These are phyloP conservation scores for Eupithecia subfuscata DNA, from an alignment of 2,888 invertebrate genomes.

Conservation along the genomic window DNA sequence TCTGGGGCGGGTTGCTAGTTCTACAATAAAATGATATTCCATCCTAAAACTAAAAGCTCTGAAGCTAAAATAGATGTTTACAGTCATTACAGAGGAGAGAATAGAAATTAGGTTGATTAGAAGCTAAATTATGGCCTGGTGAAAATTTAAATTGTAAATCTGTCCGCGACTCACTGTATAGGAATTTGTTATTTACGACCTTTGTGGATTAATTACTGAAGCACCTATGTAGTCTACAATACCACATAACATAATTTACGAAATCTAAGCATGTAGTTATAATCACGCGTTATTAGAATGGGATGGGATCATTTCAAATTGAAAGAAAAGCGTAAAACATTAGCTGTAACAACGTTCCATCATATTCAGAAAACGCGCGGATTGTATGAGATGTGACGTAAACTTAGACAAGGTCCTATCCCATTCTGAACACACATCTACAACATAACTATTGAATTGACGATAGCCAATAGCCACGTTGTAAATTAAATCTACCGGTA, in stretches of 20 bases:
- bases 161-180: constrained; percentile 20
- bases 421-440: background rate
- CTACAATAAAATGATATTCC: background rate
- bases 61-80: constrained; percentile 29
- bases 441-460: background rate
- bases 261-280: background rate
- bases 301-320: background rate
- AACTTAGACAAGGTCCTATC: background rate
- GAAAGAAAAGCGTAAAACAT: background rate
- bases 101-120: constrained; percentile 36
- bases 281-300: too few relatives aligned
- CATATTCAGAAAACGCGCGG: background rate
- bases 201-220: constrained; percentile 25
- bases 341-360: background rate
- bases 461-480: background rate
- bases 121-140: constrained; percentile 28
- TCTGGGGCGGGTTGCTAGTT: background rate
- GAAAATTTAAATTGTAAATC: constrained; percentile 31
- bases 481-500: background rate
- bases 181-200: constrained; percentile 31
- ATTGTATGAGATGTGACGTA: background rate
- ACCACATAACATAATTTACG: background rate
- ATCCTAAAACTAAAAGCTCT: constrained; percentile 15
- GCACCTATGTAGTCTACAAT: background rate
- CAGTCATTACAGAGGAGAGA: constrained; percentile 28